Percentiles rank a stretch among this genome's conserved stretches.
These are phyloP conservation scores for Ochotona curzoniae DNA, from an alignment of 2,113 vertebrate species.

Conservation along the genomic window DNA sequence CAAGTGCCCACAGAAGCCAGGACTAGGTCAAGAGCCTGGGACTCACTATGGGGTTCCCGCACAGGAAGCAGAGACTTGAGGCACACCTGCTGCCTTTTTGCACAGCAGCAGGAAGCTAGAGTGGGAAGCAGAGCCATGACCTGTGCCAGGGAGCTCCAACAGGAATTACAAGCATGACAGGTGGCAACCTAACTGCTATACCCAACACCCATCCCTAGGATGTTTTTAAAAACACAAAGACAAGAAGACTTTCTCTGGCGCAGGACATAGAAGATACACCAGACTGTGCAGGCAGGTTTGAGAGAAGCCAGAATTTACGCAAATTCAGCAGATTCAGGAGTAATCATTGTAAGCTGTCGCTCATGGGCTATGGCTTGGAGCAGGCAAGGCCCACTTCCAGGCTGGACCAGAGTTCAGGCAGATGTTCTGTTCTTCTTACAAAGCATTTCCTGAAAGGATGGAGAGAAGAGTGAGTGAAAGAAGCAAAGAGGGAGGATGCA, in stretches of 20 bases:
- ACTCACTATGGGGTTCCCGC: too few species aligned
- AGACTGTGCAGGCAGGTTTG: background rate
- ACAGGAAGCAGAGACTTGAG: too few species aligned
- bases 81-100: too few species aligned
- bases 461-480: background rate
- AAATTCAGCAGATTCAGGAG: background rate
- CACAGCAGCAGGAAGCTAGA: too few species aligned
- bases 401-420: background rate
- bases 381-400: background rate
- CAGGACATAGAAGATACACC: background rate
- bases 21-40: too few species aligned
- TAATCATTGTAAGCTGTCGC: background rate
- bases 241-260: background rate
- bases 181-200: too few species aligned
- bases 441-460: background rate
- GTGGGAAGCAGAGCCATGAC: too few species aligned
- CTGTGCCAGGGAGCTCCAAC: too few species aligned
- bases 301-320: background rate
- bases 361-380: background rate
- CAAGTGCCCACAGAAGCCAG: too few species aligned
- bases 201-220: too few species aligned
- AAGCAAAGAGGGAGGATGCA: background rate
- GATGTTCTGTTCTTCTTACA: background rate
- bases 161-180: too few species aligned
- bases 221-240: background rate